Evolutionary conservation across 2,113 vertebrate species (phyloP).

Genomic region (Emberiza fucata): DNA sequence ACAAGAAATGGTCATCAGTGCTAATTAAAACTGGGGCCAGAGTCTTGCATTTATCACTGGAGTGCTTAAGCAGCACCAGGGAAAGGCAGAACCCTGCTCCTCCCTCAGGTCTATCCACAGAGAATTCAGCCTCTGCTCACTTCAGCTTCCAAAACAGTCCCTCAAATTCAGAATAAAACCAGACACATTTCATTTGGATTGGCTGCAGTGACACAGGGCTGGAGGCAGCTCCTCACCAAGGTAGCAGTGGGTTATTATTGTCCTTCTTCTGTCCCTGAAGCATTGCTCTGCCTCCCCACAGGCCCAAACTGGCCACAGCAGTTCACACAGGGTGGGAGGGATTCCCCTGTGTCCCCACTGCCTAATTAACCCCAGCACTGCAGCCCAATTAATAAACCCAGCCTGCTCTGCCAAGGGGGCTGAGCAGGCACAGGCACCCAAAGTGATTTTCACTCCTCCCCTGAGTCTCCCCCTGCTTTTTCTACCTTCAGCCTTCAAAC

Average conservation of each 20-base stretch:
- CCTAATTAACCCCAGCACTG: background rate
- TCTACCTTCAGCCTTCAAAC: background rate
- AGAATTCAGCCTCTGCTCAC: background rate
- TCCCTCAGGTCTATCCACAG: rapidly evolving
- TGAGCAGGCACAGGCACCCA: background rate
- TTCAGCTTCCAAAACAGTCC: background rate
- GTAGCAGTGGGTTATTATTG: rapidly evolving
- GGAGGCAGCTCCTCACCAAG: background rate
- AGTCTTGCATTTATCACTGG: rapidly evolving
- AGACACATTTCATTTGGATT: rapidly evolving
- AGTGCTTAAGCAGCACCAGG: background rate
- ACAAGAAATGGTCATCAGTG: background rate
- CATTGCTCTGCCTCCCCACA: rapidly evolving
- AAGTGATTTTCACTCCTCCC: background rate
- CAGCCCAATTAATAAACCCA: background rate
- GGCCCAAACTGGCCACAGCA: background rate
- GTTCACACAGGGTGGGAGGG: background rate
- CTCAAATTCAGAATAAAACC: background rate
- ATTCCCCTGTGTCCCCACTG: background rate
- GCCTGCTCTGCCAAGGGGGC: background rate
- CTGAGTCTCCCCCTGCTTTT: rapidly evolving
- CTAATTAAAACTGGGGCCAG: background rate
- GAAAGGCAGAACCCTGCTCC: background rate
- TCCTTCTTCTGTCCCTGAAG: background rate
- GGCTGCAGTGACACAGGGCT: rapidly evolving